phyloP scores from a whole-genome alignment of 1,140 invertebrate genomes.

The Bombus fervidus region DNA sequence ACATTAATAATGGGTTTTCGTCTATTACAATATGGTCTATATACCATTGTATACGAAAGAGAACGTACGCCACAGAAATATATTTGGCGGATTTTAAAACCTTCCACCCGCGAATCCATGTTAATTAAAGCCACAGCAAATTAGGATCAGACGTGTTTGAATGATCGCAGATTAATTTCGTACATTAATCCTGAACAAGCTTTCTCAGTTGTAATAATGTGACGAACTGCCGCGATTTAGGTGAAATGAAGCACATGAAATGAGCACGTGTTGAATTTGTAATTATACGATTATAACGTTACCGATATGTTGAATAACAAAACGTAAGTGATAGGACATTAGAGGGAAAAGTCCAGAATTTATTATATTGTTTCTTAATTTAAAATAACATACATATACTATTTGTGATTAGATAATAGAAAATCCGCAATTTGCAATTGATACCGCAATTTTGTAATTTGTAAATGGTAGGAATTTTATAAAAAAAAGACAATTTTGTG shows the following conservation, averaged over 20 bases:
- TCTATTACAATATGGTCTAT: not conserved
- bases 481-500: not conserved
- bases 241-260: not conserved
- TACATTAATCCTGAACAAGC: conserved; percentile 6
- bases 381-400: not conserved
- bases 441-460: not conserved
- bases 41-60: conserved; percentile 5
- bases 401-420: not conserved
- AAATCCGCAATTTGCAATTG: not conserved
- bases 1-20: conserved; percentile 38
- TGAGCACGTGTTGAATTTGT: not conserved
- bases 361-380: not conserved
- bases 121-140: not conserved
- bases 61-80: conserved; percentile 2
- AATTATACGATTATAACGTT: not conserved
- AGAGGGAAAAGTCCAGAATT: not conserved
- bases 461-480: not conserved
- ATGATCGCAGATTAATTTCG: not conserved
- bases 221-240: not conserved
- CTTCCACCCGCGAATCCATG: not conserved
- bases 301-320: not conserved
- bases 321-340: not conserved
- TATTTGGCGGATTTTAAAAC: conserved; percentile 1
- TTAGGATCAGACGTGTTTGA: not conserved
- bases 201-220: not conserved